Base-by-base conservation (phyloP, 2,888 invertebrate species). In the Drosophila kanekoi region DNA sequence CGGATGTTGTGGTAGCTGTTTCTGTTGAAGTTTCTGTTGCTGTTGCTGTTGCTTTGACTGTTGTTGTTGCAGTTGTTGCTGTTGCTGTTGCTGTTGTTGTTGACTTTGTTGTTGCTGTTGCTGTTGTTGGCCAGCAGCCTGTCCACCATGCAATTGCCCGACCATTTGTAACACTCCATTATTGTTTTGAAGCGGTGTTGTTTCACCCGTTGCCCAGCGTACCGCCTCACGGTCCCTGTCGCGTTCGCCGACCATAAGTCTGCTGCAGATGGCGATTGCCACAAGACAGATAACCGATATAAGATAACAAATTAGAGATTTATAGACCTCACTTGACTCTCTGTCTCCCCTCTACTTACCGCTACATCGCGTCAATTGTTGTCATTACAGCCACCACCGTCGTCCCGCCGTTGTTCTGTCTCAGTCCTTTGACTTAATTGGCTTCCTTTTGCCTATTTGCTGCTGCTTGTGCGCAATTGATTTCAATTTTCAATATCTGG, bases 221-320 rank as follows among this genome's bases (percentile, higher is more conserved):
- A 93, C 93, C 92, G 93, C 92, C 91, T 93, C 93, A 92, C 93
- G 93, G 92, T 92, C 92, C 90, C 92, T 92, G 89, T 92, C 92
- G 91, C 92, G 92, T 92, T 92, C 92, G 91, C 93, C 93, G 92
- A 93, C 92, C 93, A 93, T 93, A 92, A 91, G 92, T 91, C 92
- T 90, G 92, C 91, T 91, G 79, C 86, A 74, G 51, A 47, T 47
- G 16, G 5, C 14, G 13, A 20, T 9, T 47, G 37, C 43, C 35
- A 9, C 54, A 33, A 35, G 35, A 13, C 10, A 16, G 40, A 40
- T 40, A 40, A 9, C 44, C n/a, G n/a, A 45, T 28, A 11, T n/a
- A 13, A 28, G 44, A 23, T 35, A 14, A 53, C n/a, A n/a, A 20
- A n/a, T n/a, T 13, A 28, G 9, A n/a, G 5, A 52, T 28, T 10